A percentile compares a stretch with the other conserved stretches of the same genome.
Evolutionary conservation across 23 tunicate species (phyloP).

Genomic region (Trididemnum miniatum): DNA sequence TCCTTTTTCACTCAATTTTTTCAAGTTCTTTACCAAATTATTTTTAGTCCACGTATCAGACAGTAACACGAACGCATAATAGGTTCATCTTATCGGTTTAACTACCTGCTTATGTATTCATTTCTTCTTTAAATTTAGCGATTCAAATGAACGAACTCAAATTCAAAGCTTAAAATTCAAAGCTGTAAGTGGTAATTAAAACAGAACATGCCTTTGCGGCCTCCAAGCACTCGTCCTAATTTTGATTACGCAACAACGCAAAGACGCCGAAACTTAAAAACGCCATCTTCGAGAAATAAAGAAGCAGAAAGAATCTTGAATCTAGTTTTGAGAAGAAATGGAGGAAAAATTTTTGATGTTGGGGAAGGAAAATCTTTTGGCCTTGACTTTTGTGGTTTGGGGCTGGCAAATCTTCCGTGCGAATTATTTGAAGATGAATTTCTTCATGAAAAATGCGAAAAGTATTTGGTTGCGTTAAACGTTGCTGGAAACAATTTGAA

Average conservation of each 20-base stretch:
- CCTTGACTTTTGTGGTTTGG: constrained; percentile 41
- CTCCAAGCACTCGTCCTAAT: constrained; percentile 40
- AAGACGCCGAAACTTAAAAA: constrained; percentile 58
- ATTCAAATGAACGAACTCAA: too few relatives aligned
- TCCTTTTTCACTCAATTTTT: too few relatives aligned
- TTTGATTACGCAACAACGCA: constrained; percentile 71
- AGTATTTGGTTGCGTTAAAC: constrained; percentile 43
- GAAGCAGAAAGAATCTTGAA: constrained; percentile 72
- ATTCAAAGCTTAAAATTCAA: too few relatives aligned
- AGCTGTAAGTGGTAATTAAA: neutral
- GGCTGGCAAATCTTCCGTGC: constrained; percentile 49
- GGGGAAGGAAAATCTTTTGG: constrained; percentile 41
- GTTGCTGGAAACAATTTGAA: constrained; percentile 61
- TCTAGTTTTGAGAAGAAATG: constrained; percentile 40
- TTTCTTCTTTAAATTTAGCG: too few relatives aligned
- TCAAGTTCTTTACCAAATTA: too few relatives aligned
- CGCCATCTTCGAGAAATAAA: constrained; percentile 46
- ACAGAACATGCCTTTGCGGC: constrained; percentile 59
- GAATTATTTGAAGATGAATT: constrained; percentile 93
- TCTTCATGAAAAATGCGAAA: constrained; percentile 69
- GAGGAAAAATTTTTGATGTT: constrained; percentile 25
- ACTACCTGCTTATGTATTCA: too few relatives aligned
- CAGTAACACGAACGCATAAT: too few relatives aligned
- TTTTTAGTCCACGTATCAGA: too few relatives aligned
- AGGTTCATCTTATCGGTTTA: too few relatives aligned